These are phyloP conservation scores for Julus scanicus DNA, from an alignment of 2,888 invertebrate genomes.

Conservation along the genomic window DNA sequence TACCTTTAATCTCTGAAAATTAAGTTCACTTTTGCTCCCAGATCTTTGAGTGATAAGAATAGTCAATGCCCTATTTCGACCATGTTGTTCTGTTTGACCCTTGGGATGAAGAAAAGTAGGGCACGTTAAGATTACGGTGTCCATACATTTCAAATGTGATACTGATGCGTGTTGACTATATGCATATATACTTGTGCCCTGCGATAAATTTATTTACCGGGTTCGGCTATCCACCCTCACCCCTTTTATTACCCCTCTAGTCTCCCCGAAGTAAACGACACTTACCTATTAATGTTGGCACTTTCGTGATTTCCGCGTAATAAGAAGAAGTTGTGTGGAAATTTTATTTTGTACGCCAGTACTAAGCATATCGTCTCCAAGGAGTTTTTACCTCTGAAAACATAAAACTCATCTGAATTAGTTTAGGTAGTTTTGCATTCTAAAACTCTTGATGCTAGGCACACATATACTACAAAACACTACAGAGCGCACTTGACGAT, in stretches of 20 bases:
- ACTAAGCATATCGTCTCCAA: constrained; percentile 70
- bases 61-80: background rate
- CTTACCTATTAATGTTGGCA: constrained; percentile 70
- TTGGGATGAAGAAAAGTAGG: constrained; percentile 4
- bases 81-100: background rate
- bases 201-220: background rate
- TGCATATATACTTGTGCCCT: background rate
- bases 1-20: background rate
- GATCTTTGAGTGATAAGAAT: background rate
- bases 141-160: constrained; percentile 18
- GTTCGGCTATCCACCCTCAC: background rate
- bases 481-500: background rate
- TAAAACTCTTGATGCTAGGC: background rate
- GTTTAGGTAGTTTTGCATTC: background rate
- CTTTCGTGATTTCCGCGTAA: constrained; percentile 71
- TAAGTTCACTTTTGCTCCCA: background rate
- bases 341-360: constrained; percentile 70
- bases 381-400: constrained; percentile 68
- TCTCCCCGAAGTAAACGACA: background rate
- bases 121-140: constrained; percentile 3
- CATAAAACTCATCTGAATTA: constrained; percentile 28
- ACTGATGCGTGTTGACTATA: background rate
- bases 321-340: constrained; percentile 71
- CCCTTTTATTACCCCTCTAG: background rate
- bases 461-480: background rate